Evolutionary conservation across 1,140 invertebrate genomes (phyloP), one percentile per base, ranked within the genome.

Genomic region (Latrodectus geometricus): DNA sequence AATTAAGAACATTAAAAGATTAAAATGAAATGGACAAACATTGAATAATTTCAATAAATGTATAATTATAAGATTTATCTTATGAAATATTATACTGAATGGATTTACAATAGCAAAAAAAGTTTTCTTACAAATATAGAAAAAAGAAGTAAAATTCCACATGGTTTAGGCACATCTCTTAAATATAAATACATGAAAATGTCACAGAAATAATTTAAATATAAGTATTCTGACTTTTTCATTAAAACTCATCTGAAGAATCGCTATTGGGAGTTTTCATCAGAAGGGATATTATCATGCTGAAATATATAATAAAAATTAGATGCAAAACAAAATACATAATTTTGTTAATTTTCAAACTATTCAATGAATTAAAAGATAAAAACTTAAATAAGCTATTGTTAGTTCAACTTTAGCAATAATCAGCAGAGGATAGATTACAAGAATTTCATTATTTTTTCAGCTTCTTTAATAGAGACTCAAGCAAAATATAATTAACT

Each of bases 211-310:
- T 3, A 72, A 23, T 17, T 17, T 4, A 17, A 72, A 72, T 72
- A 17, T 50, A 75, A 17, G 49, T n/a, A 11, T 17, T 49, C 20
- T 50, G 21, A 23, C 14, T 15, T 61, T 4, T 4, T 15, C 9
- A 73, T 48, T 68, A 84, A 84, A 84, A 84, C 61, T 84, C 81
- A 74, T 84, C 81, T 12, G 72, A 90, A 89, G 88, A 88, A 89
- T 88, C 87, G 56, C 11, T 52, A 35, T 78, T 23, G 9, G 89
- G 88, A 85, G 89, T 84, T 77, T 89, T 89, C 50, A 85, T 89
- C 77, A 90, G 78, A 5, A 90, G 87, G 56, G 89, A 88, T 21
- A 89, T 89, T 52, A 90, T 88, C 83, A 90, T 88, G 74, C 89
- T 90, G 86, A 48, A 88, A 89, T 70, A 74, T 50, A 88, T 68